phyloP scores from a whole-genome alignment of 2,113 vertebrate species.

The Fulmarus glacialis region DNA sequence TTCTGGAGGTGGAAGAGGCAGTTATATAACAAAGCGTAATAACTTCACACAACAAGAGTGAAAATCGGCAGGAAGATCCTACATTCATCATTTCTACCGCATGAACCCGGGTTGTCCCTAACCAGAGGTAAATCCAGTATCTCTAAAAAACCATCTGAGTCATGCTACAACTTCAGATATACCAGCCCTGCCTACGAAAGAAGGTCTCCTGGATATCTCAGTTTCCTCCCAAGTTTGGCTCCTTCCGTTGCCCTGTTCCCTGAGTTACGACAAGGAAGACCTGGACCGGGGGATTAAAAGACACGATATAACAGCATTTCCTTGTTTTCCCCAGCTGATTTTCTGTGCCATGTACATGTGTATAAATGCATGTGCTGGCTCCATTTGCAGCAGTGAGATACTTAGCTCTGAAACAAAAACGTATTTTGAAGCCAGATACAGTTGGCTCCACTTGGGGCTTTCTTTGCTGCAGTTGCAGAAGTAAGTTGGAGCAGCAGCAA shows the following conservation, averaged over 20 bases:
- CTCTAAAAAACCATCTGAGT: neutral
- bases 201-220: neutral
- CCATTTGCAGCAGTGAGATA: constrained; percentile 25
- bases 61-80: constrained; percentile 43
- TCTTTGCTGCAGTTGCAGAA: constrained; percentile 43
- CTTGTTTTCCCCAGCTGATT: neutral
- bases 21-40: constrained; percentile 30
- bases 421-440: constrained; percentile 26
- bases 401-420: constrained; percentile 37
- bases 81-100: constrained; percentile 10
- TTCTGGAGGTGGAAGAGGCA: constrained; percentile 40
- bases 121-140: neutral
- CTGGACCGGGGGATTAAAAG: neutral
- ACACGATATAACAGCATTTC: neutral
- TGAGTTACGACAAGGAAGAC: neutral
- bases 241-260: neutral
- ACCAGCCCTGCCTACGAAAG: neutral
- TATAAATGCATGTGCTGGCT: neutral
- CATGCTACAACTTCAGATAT: neutral
- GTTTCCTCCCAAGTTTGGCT: neutral
- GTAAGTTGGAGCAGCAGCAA: constrained; percentile 25
- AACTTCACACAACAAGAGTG: constrained; percentile 29
- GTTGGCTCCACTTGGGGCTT: constrained; percentile 44
- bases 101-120: neutral
- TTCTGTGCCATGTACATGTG: neutral